phyloP scores from a whole-genome alignment of 1,140 invertebrate species.

The Dendrolimus kikuchii region DNA sequence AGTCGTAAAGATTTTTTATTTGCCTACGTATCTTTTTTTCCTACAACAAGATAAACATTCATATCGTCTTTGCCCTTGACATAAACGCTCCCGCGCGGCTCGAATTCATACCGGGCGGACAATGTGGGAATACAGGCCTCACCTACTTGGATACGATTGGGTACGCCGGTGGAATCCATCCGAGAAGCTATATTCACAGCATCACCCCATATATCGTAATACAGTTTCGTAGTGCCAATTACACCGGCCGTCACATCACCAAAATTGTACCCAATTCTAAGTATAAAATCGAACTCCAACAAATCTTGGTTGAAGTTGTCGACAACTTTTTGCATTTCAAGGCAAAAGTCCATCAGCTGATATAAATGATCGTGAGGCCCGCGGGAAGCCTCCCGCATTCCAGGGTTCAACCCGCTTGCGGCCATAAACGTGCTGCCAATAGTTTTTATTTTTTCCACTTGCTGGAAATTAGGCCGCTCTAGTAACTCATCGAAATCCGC shows the following conservation, averaged over 20 bases:
- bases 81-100: constrained; percentile 88
- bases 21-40: constrained; percentile 63
- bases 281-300: constrained; percentile 91
- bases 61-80: constrained; percentile 97
- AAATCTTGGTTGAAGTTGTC: constrained; percentile 91
- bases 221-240: constrained; percentile 95
- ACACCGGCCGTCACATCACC: constrained; percentile 97
- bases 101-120: constrained; percentile 81
- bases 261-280: constrained; percentile 88
- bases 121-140: constrained; percentile 81
- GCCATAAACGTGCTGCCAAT: constrained; percentile 99
- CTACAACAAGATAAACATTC: constrained; percentile 85
- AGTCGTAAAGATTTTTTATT: constrained; percentile 25
- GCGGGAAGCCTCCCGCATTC: constrained; percentile 74
- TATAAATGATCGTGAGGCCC: constrained; percentile 86
- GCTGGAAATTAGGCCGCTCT: constrained; percentile 84
- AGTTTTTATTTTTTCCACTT: constrained; percentile 98
- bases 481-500: constrained; percentile 96
- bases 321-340: constrained; percentile 90
- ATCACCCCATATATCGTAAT: constrained; percentile 99
- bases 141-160: constrained; percentile 89
- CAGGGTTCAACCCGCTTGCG: constrained; percentile 92
- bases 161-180: constrained; percentile 94
- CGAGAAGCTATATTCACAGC: constrained; percentile 97
- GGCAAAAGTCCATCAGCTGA: constrained; percentile 90